Base-by-base conservation (phyloP, 2,113 vertebrate genomes). In the Fregata magnificens region DNA sequence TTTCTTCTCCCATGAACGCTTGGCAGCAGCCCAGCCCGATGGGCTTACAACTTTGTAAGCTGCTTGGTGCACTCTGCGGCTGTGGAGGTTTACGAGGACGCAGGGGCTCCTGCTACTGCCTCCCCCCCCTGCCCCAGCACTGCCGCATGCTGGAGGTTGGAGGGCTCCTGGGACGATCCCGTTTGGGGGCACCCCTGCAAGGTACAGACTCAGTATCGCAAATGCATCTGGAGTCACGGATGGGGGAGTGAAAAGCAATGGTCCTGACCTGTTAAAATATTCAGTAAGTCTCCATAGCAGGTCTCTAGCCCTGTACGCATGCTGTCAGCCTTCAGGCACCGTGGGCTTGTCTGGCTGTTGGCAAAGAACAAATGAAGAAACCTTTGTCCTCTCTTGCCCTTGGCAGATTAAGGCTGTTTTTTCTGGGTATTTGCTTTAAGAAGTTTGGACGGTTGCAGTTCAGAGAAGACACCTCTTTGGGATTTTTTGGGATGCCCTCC, bases 101-200 rank as follows among this genome's bases (percentile, higher is more conserved):
- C 5, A 0, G 38, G 38, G 34, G 17, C 36, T 58, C 42, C 67
- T 14, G 26, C 83, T 21, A 45, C 69, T 28, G 49, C 42, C 12
- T 40, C 14, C 36, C 26, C 50, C 0, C 45, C 42, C 12, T 40
- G 12, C 36, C 26, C 50, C 0, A 0, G 67, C 32, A 16, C 42
- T 0, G 1, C 14, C 0, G 0, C 9, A 4, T 3, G 0, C 29
- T 1, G 59, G 29, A 47, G 29, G 15, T 2, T 63, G 61, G 31
- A 22, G 25, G 24, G 7, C 20, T 77, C 34, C 56, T 67, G 66
- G 90, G 24, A 24, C 3, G 2, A 52, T 29, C 49, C 32, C 4
- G 1, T 22, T 28, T 58, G 8, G 55, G 50, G 36, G 25, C 34
- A 50, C 13, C n/a, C 7, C 0, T 7, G 28, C 31, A 16, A 21